Evolutionary conservation across 2,797 vertebrate genomes (phyloP), one percentile per base, ranked within the genome.

Genomic region (Syndactyla subalaris): DNA sequence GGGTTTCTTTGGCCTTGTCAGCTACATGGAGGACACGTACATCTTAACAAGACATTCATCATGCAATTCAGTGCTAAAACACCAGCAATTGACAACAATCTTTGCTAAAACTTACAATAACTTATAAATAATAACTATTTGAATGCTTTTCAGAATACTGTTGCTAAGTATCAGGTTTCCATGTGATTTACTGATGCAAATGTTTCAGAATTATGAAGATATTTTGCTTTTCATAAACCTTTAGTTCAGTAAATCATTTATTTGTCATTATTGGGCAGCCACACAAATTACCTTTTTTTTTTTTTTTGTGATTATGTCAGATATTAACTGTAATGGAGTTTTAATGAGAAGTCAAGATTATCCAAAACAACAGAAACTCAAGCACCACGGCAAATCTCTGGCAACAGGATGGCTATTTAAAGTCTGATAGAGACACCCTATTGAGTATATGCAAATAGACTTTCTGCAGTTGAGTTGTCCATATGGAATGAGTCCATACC

Each of bases 1-100:
- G 68, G 75, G 77, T 81, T 75, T 70, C 26, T 66, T 65, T 85
- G 87, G 89, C 54, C 66, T 89, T 96, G 68, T 78, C 73, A 92
- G 58, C 65, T 91, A 49, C 48, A 15, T 0, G 1, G 57, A 93
- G 52, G 91, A 68, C 52, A 7, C 4, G 8, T 46, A 51, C 30
- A 49, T 86, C 76, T 91, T 73, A 86, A 78, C 29, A 65, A 66
- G 36, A 30, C 55, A 81, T 46, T 46, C 51, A 79, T 66, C 9
- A 51, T 7, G 27, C 19, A 92, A 30, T 9, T 11, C 26, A 45
- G 13, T n/a, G 51, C 26, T 89, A 68, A 86, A 92, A 36, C 19
- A 63, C 6, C 32, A 86, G 41, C 12, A 76, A 66, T 6, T 57
- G 21, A 70, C 30, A 58, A 36, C 8, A 78, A 63, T 11, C 36